Conservation (phyloP, 1,140 invertebrate species). For the Drosophila elegans region DNA sequence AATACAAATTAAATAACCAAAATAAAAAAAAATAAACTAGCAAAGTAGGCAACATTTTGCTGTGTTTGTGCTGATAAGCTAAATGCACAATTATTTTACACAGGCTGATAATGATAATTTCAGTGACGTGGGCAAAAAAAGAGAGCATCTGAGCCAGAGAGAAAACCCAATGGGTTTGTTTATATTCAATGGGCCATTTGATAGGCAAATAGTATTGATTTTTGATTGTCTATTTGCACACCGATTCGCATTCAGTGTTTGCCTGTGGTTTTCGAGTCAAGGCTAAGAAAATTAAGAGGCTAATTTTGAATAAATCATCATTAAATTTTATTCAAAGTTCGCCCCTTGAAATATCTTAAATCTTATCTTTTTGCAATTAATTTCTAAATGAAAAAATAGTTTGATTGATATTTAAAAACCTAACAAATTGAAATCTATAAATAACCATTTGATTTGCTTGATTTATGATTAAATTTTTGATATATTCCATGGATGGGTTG, state of each 20-base stretch:
- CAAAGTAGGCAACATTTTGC: constrained; percentile 42
- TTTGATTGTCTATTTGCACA: constrained; percentile 43
- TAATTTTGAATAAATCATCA: constrained; percentile 41
- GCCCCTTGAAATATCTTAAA: constrained; percentile 14
- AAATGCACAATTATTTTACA: constrained; percentile 69
- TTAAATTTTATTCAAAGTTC: constrained; percentile 3
- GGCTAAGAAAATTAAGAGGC: constrained; percentile 21
- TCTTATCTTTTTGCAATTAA: constrained; percentile 45
- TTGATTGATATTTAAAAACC: constrained; percentile 28
- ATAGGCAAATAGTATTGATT: constrained; percentile 60
- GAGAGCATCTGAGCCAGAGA: constrained; percentile 8
- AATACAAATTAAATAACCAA: constrained; percentile 70
- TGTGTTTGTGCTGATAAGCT: constrained; percentile 57
- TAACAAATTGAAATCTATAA: constrained; percentile 24
- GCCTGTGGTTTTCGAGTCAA: constrained; percentile 30
- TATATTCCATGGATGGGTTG: constrained; percentile 7
- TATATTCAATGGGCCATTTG: constrained; percentile 42
- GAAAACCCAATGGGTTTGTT: constrained; percentile 14
- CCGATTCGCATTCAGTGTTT: constrained; percentile 33
- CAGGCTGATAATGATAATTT: constrained; percentile 58
- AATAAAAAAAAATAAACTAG: constrained; percentile 24
- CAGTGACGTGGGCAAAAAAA: constrained; percentile 45
- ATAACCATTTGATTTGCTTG: constrained; percentile 1
- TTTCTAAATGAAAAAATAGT: constrained; percentile 3
- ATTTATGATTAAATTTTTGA: background rate